Evolutionary conservation across 1,140 invertebrate genomes (phyloP), one percentile per base, ranked within the genome.

Genomic region (Kradibia gibbosae): DNA sequence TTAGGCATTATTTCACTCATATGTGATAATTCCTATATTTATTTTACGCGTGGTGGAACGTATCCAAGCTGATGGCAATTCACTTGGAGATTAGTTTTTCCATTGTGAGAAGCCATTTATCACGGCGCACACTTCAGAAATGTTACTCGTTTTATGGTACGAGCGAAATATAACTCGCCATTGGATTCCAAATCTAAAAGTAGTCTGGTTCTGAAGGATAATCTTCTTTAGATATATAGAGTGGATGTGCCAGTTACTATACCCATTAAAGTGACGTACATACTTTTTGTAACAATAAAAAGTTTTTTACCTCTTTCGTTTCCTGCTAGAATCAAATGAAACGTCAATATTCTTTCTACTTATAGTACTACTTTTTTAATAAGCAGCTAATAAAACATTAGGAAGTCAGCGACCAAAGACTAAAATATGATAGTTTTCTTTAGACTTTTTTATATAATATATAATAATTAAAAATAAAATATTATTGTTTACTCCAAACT

Each of bases 151-250:
- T 39, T 67, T 67, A 67, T 67, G 34, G 2, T 67, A 39, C 20
- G 31, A 67, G 39, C 62, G 15, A 67, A 67, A 67, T 67, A n/a
- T 67, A 39, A 22, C 20, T 67, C 5, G 3, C 17, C 17, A 13
- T 67, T 20, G 1, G 62, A 39, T 67, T 67, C 3, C 20, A 39
- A 39, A 67, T 67, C 4, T 67, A 39, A 67, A 67, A 39, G 62
- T n/a, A 67, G 62, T 39, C 34, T 67, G 62, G 0, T 67, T 39
- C 36, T 67, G 31, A 39, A 67, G 34, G 62, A 39, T 67, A 67
- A 39, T 39, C 62, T 36, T 65, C 31, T n/a, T 67, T 67, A 39
- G 34, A 67, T 67, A 39, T 39, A 67, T 67, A 67, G 17, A 13
- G 0, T 67, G 17, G 10, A 39, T 39, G 8, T 39, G 62, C 20